Conservation (phyloP, 1,140 invertebrate species). For the Cataglyphis hispanica region DNA sequence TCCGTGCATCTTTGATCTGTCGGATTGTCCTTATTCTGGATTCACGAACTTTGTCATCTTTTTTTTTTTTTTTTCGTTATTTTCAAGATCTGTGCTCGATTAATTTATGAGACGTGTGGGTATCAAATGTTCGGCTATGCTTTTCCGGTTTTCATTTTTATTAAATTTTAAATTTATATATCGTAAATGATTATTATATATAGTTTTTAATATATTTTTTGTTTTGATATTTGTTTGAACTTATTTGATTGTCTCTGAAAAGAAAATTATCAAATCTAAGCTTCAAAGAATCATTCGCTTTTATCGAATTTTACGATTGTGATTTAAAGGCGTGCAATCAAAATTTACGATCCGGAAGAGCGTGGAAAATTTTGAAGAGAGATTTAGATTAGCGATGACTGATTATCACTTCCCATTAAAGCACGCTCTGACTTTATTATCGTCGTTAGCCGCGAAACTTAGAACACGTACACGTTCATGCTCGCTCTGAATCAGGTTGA, state of each 20-base stretch:
- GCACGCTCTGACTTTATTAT: slow-evolving; percentile 47
- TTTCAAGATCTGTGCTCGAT: slow-evolving; percentile 33
- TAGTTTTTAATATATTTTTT: neutral
- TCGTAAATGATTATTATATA: neutral
- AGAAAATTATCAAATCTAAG: neutral
- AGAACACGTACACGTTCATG: neutral
- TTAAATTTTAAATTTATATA: neutral
- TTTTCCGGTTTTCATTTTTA: slow-evolving; percentile 27
- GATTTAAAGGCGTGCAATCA: neutral
- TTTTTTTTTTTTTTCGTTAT: slow-evolving; percentile 27
- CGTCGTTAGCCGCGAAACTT: slow-evolving; percentile 40
- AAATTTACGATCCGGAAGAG: slow-evolving; percentile 6
- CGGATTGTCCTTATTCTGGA: slow-evolving; percentile 61
- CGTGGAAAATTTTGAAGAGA: slow-evolving; percentile 20
- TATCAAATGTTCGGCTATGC: slow-evolving; percentile 22
- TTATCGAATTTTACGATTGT: neutral
- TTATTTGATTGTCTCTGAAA: neutral
- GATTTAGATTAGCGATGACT: slow-evolving; percentile 30
- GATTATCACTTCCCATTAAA: slow-evolving; percentile 33
- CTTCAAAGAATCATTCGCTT: neutral
- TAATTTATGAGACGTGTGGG: neutral
- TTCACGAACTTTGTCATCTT: slow-evolving; percentile 26
- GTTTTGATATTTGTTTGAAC: too few relatives aligned
- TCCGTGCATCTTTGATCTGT: slow-evolving; percentile 57
- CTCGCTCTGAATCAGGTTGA: neutral